Evolutionary conservation across 2,113 vertebrate genomes (phyloP), one percentile per base, ranked within the genome.

Genomic region (Empidonax traillii): DNA sequence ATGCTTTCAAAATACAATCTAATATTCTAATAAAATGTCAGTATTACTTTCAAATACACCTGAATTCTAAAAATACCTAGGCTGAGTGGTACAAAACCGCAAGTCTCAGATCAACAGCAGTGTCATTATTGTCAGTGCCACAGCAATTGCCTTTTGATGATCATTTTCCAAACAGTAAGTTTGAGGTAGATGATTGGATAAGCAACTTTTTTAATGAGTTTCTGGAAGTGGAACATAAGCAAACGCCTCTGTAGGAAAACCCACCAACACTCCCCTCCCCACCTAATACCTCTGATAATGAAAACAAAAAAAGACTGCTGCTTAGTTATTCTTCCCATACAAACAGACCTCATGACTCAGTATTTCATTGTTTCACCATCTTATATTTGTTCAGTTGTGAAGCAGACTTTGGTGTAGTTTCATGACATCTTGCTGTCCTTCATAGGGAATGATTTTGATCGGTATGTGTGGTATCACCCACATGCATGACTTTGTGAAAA

Each of bases 281-380:
- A 47, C 15, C 15, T 10, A 35, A 3, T 11, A 35, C 15, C 24
- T 65, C 41, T 35, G 37, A 35, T 4, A 44, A 78, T 2, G 5
- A 46, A 88, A 85, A 80, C 17, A 43, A 61, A 52, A 52, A 47
- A 14, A 12, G 1, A 4, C 9, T 41, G 2, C 7, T 77, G 55
- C 51, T 56, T 44, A 41, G 31, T n/a, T 30, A 9, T 14, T 83
- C 8, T 71, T 90, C 43, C 30, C 27, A 55, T n/a, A 51, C 49
- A 20, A 8, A 6, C 7, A 56, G 33, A 43, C 8, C 37, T 73
- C 0, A 0, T 23, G 41, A 52, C 10, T 55, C 37, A 58, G 24
- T 81, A 52, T 16, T 53, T 78, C 31, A 18, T 8, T 49, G 16
- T 44, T 85, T 92, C 35, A 71, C 49, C 16, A 7, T 27, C 27